Conservation (phyloP, 2,113 vertebrate species). For the Sylvia atricapilla region DNA sequence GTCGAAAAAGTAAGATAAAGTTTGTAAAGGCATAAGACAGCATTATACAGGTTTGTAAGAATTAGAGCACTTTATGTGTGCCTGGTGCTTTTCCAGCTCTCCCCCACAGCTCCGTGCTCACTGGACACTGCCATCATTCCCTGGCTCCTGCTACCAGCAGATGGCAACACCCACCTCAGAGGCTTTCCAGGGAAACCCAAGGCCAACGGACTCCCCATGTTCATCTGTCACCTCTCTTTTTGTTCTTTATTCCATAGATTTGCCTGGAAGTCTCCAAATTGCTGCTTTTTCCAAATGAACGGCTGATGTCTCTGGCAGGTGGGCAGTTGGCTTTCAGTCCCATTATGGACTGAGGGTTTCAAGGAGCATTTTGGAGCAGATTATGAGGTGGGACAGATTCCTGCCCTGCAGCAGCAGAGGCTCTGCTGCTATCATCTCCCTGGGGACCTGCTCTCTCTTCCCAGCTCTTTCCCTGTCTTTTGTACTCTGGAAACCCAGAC, state of each 20-base stretch:
- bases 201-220: rapidly evolving
- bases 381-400: rapidly evolving
- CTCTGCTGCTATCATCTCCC: not conserved
- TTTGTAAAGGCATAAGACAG: not conserved
- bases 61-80: not conserved
- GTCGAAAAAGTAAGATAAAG: not conserved
- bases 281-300: not conserved
- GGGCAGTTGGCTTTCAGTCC: not conserved
- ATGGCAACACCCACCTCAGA: not conserved
- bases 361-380: not conserved
- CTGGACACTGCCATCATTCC: rapidly evolving
- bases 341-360: rapidly evolving
- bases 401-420: not conserved
- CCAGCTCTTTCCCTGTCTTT: rapidly evolving
- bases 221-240: not conserved
- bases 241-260: not conserved
- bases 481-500: rapidly evolving
- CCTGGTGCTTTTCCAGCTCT: not conserved
- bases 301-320: constrained; percentile 37
- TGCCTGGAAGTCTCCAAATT: constrained; percentile 34
- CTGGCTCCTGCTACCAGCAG: rapidly evolving
- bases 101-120: rapidly evolving
- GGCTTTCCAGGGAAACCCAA: rapidly evolving
- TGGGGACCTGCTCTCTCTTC: not conserved
- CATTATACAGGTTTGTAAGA: not conserved